A percentile compares a stretch with the other conserved stretches of the same genome.
phyloP scores from a whole-genome alignment of 1,140 invertebrate genomes.

The Zaprionus vittiger region DNA sequence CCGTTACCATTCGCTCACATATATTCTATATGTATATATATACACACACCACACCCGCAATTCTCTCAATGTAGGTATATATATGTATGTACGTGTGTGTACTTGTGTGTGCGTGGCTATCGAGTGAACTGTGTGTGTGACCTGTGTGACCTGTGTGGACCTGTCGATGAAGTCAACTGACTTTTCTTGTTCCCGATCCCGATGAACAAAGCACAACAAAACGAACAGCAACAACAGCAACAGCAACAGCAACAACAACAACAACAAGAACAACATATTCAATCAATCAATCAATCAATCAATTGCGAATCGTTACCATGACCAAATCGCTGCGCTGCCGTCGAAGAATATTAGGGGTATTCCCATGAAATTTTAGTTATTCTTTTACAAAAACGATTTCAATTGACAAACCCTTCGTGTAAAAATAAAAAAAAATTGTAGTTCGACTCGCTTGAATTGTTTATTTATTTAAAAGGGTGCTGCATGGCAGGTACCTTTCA shows the following conservation, averaged over 20 bases:
- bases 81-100: slow-evolving; percentile 2
- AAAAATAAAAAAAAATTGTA: slow-evolving; percentile 64
- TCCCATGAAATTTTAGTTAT: slow-evolving; percentile 53
- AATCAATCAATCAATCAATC: not conserved
- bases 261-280: not conserved
- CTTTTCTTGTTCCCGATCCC: not conserved
- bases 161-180: not conserved
- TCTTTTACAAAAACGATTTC: slow-evolving; percentile 49
- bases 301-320: slow-evolving; percentile 9
- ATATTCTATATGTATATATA: slow-evolving; percentile 10
- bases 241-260: not conserved
- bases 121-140: not conserved
- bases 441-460: slow-evolving; percentile 19
- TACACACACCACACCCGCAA: not conserved
- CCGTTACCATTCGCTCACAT: not conserved
- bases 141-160: not conserved
- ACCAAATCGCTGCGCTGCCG: slow-evolving; percentile 16
- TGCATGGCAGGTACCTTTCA: no score
- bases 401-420: slow-evolving; percentile 52
- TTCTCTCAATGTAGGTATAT: not conserved
- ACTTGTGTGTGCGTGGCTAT: not conserved
- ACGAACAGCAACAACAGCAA: not conserved
- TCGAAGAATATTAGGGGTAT: slow-evolving; percentile 24
- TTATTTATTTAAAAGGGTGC: not conserved
- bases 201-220: not conserved